Evolutionary conservation across 2,113 vertebrate species (phyloP), one percentile per base, ranked within the genome.

Genomic region (Thamnaconus septentrionalis): DNA sequence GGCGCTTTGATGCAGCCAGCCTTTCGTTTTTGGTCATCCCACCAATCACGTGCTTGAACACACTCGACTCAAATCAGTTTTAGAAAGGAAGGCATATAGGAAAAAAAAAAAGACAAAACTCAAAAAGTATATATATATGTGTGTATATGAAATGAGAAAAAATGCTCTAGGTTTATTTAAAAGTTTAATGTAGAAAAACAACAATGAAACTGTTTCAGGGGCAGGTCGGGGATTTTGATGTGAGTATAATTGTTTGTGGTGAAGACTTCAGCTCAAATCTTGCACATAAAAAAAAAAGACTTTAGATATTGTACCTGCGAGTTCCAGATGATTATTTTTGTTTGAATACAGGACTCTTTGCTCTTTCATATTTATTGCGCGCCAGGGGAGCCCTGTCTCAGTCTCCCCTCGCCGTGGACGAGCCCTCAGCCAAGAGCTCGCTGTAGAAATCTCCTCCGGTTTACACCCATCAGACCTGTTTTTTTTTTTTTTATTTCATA

Each of bases 211-310:
- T 67, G 68, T 76, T 55, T n/a, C 58, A 80, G 73, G 70, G 72
- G 69, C 78, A 49, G 61, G 69, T 56, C 3, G 46, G 73, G 82
- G 71, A 52, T 63, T 74, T 85, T 70, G 67, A 85, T 83, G 88
- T 91, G 82, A 85, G 73, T 87, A 56, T 81, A 88, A 83, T 65
- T 89, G 85, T 88, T 87, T 86, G 87, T 91, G 88, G 85, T 91
- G 87, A 90, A 85, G 82, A 88, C 85, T 89, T 88, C 84, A 64
- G 88, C 89, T 90, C 75, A 71, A 85, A 90, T 90, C 76, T 85
- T 93, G 92, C 94, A 91, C 93, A 93, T 94, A 93, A 90, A 93
- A 31, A 90, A 31, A 31, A 31, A 31, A 88, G 85, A 88, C 90
- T 92, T 92, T 90, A 89, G 91, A 88, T 88, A 87, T 89, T 88